Evolutionary conservation across 2,888 invertebrate genomes (phyloP).

Genomic region (Diadegma fenestrale): DNA sequence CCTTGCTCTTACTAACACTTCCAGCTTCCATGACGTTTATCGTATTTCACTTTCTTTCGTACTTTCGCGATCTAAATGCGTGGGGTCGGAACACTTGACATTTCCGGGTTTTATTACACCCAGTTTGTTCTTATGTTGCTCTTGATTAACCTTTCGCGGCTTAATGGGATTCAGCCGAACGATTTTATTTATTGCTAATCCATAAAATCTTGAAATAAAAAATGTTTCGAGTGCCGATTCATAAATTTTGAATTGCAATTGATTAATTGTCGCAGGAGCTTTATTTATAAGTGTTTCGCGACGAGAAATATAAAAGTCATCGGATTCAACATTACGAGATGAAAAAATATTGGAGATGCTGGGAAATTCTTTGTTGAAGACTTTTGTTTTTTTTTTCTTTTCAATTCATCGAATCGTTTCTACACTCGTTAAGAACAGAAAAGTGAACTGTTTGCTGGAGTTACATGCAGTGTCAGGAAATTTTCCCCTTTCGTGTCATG

Average conservation of each 20-base stretch:
- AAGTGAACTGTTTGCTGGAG: slow-evolving; percentile 64
- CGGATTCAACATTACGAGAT: not conserved
- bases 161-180: no score
- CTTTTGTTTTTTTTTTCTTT: no score
- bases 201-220: no score
- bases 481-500: slow-evolving; percentile 3
- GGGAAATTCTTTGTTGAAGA: not conserved
- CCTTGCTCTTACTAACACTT: slow-evolving; percentile 26
- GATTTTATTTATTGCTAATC: no score
- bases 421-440: slow-evolving; percentile 23
- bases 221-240: no score
- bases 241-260: not conserved
- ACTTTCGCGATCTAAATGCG: slow-evolving; percentile 14
- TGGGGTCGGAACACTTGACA: not conserved
- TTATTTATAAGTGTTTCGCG: not conserved
- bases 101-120: not conserved
- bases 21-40: slow-evolving; percentile 48
- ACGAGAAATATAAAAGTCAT: not conserved
- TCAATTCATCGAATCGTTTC: not conserved
- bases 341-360: not conserved
- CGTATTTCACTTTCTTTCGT: slow-evolving; percentile 45
- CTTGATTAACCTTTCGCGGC: not conserved
- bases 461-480: slow-evolving; percentile 27
- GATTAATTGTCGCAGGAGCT: not conserved
- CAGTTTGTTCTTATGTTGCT: not conserved